Evolutionary conservation across 2,113 vertebrate genomes (phyloP).

Genomic region (Neoarius graeffei): DNA sequence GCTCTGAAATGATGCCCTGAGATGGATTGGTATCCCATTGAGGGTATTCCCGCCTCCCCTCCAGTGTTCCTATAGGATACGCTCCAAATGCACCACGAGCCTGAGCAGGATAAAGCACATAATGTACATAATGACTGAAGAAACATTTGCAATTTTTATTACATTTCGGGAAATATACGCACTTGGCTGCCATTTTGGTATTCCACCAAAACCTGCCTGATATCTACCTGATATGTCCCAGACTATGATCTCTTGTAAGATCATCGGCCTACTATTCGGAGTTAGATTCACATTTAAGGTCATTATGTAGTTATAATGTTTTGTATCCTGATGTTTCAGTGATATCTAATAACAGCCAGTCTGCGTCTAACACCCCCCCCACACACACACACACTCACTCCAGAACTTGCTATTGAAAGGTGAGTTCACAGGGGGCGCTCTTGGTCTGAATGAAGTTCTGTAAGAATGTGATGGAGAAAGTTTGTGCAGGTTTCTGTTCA

Average conservation of each 20-base stretch:
- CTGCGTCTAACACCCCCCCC: background rate
- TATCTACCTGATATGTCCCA: background rate
- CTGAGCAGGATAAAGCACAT: background rate
- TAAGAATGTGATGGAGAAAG: constrained; percentile 58
- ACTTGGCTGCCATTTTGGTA: background rate
- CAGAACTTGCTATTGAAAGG: background rate
- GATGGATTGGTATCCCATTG: background rate
- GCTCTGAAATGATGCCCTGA: background rate
- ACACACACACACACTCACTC: no score
- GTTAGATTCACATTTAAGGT: background rate
- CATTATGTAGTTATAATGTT: background rate
- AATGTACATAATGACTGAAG: background rate
- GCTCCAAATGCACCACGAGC: background rate
- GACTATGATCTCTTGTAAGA: background rate
- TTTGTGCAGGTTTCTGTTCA: constrained; percentile 51
- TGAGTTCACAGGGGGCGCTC: constrained; percentile 67
- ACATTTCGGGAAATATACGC: background rate
- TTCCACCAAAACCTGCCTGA: background rate
- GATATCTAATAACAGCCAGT: background rate
- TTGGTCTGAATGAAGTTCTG: constrained; percentile 47
- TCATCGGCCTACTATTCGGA: background rate
- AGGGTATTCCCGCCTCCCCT: background rate
- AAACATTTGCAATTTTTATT: background rate
- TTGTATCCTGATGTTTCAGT: background rate
- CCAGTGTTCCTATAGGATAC: background rate